Conservation (phyloP, 2,888 invertebrate species). For the Salticus scenicus region DNA sequence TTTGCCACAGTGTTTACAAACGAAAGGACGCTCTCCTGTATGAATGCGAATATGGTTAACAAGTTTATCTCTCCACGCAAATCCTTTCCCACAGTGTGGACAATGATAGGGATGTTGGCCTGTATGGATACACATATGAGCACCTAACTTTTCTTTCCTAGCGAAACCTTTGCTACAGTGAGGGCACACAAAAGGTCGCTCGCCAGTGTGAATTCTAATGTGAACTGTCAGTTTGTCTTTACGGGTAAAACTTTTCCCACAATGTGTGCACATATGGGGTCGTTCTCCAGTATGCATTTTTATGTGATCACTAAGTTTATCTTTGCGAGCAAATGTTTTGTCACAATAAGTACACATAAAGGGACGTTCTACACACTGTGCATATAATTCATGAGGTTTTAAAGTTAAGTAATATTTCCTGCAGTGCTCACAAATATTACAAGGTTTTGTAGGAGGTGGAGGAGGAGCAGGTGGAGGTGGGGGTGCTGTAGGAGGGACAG, state of each 20-base stretch:
- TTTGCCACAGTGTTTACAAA: constrained; percentile 80
- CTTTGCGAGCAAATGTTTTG: constrained; percentile 51
- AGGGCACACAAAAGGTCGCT: constrained; percentile 55
- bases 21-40: constrained; percentile 77
- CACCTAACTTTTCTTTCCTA: constrained; percentile 50
- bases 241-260: constrained; percentile 59
- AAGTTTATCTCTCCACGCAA: constrained; percentile 63
- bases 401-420: constrained; percentile 54
- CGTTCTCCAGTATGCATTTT: constrained; percentile 64
- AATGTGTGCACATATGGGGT: constrained; percentile 54
- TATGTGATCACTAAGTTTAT: constrained; percentile 56
- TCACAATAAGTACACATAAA: constrained; percentile 58
- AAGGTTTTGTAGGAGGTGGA: constrained; percentile 34
- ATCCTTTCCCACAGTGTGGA: constrained; percentile 57
- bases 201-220: constrained; percentile 55
- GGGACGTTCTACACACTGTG: constrained; percentile 60
- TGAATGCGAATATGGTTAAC: constrained; percentile 54
- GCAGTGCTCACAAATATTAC: constrained; percentile 63
- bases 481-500: too few species aligned
- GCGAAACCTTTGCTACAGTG: constrained; percentile 58
- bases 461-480: too few species aligned
- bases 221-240: constrained; percentile 56
- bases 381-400: constrained; percentile 62
- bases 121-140: constrained; percentile 56
- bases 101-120: constrained; percentile 56